Evolutionary conservation across 2,797 vertebrate genomes (phyloP), one percentile per base, ranked within the genome.

Genomic region (Chrysocyon brachyurus): DNA sequence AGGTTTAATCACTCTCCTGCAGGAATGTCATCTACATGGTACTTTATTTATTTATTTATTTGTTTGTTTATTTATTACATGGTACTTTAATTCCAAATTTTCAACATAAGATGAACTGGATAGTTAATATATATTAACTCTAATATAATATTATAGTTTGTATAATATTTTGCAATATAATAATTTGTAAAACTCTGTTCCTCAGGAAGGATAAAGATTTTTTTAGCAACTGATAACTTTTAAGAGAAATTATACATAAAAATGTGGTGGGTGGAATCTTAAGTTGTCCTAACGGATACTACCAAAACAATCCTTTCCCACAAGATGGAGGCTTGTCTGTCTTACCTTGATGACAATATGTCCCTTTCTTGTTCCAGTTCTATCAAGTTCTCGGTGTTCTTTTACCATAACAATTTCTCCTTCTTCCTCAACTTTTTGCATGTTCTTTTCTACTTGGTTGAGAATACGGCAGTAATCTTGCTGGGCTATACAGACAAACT

Each of bases 371-470:
- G 99, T 99, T 70, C 99, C 99, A 1, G 99, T 99, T 86, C 99
- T 99, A 98, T 99, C 99, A 90, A 99, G 99, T 96, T 99, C 99
- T 4, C 99, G 99, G 97, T 99, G 99, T 52, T 99, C 99, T 98
- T 99, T 99, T 97, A 99, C 99, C 99, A 99, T 99, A 85, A 99
- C 99, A 14, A 99, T 99, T 98, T 99, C 99, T 0, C 99, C 99
- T 98, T 99, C 99, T 97, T 99, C 99, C 98, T 99, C 99, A 2
- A 99, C 99, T 97, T 99, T 99, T 98, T 99, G 99, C 99, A 99
- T 99, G 99, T 99, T 99, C 98, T 99, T 99, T 99, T 99, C 99
- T 94, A 99, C 99, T 98, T 99, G 99, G 98, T 99, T 99, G 96
- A 99, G 99, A 98, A 99, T 99, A 98, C 99, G 99, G 98, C 99